Evolutionary conservation across 2,888 invertebrate species (phyloP), one percentile per base, ranked within the genome.

Genomic region (Tipula unca): DNA sequence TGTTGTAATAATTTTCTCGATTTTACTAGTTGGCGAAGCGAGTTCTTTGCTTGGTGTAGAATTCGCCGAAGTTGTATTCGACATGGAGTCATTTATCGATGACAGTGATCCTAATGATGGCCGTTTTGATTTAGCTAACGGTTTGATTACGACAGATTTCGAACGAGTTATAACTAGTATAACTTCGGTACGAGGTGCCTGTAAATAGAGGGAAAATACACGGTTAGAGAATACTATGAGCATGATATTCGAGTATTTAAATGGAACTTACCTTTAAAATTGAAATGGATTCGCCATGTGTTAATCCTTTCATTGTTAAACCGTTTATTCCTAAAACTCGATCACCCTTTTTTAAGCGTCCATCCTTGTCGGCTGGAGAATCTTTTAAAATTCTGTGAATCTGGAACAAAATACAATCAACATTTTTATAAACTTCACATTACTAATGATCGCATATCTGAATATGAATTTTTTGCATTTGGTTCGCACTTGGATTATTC

Each of bases 281-380:
- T 88, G 95, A 93, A 88, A 97, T 94, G 88, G 98, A 97, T 90
- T 97, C 96, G 69, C 95, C 93, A 90, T 98, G 98, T 48, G 96
- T 96, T 86, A 98, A 92, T 85, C 96, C 96, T 87, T 94, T 92
- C 92, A 97, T 96, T 88, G 93, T 93, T 89, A 94, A 93, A 82
- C 97, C 97, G 90, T 98, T 98, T 87, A 98, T 97, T 88, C 96
- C 96, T 88, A 96, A 92, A 87, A 98, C 95, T 90, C 96, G 94
- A 89, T 97, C 97, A 17, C 98, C 97, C 89, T 96, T 94, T 90
- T 95, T 95, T 85, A 98, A 92, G 85, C 95, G 92, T 5, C 98
- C 98, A 89, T 97, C 96, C 88, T 94, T 94, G 88, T 96, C 96
- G 82, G 97, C 97, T 85, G 96, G 94, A 88, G 97, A 96, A 87